Conservation (phyloP, 2,113 vertebrate species). For the Aspiorhynchus laticeps region DNA sequence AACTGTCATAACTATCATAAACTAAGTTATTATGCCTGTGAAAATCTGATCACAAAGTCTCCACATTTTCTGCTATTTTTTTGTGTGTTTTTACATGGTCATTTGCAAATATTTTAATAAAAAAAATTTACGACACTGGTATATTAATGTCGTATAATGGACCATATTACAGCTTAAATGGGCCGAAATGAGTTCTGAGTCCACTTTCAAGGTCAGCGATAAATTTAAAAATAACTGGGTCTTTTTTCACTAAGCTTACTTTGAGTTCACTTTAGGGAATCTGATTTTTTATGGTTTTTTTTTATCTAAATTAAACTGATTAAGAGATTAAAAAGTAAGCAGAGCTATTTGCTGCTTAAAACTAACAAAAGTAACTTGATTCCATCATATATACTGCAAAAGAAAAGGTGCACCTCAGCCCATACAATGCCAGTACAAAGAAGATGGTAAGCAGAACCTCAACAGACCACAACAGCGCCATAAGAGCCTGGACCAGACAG, state of each 20-base stretch:
- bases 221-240: background rate
- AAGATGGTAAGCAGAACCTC: background rate
- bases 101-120: background rate
- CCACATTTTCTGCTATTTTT: background rate
- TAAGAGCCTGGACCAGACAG: conserved; percentile 21
- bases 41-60: background rate
- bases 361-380: conserved; percentile 12
- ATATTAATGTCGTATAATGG: background rate
- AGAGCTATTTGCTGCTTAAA: background rate
- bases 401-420: background rate
- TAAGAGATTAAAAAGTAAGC: background rate
- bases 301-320: background rate
- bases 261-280: background rate
- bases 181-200: background rate
- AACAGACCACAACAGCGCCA: conserved; percentile 23
- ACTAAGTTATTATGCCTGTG: background rate
- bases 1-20: no score
- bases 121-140: background rate
- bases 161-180: background rate
- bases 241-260: background rate
- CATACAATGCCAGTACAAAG: background rate
- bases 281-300: no score
- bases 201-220: conserved; percentile 1
- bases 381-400: background rate
- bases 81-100: background rate